These are phyloP conservation scores for Hirtodrosophila alboralis DNA, from an alignment of 2,888 invertebrate genomes.

Conservation along the genomic window DNA sequence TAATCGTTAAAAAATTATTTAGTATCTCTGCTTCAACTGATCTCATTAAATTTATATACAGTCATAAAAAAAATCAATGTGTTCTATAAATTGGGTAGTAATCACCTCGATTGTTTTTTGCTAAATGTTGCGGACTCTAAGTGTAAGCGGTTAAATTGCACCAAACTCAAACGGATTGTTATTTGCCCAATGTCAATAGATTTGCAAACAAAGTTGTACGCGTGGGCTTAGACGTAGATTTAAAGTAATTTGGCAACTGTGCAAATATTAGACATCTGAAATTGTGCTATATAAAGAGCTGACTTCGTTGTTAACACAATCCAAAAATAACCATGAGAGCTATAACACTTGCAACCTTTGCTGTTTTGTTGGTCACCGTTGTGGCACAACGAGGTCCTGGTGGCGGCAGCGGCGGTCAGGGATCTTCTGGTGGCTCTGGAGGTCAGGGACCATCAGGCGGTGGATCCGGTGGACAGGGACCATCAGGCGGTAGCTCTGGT, in stretches of 20 bases:
- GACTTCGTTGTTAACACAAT: background rate
- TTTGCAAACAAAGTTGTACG: conserved; percentile 19
- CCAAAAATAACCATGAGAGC: conserved; percentile 40
- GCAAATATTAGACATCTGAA: conserved; percentile 26
- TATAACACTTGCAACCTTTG: conserved; percentile 48
- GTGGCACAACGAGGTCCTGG: conserved; percentile 32
- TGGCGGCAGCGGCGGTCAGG: conserved; percentile 2
- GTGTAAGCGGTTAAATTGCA: conserved; percentile 24
- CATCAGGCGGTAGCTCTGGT: no score
- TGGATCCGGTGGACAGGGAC: no score
- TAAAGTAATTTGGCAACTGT: conserved; percentile 27
- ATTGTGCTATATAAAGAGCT: conserved; percentile 38
- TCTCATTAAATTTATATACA: no score
- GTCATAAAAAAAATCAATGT: no score
- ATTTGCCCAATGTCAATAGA: conserved; percentile 20
- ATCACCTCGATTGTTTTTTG: no score
- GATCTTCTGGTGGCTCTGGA: conserved; percentile 2
- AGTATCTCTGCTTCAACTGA: no score
- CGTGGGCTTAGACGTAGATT: background rate
- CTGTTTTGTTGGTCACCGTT: conserved; percentile 45
- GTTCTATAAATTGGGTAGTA: no score
- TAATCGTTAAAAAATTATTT: no score
- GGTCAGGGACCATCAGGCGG: background rate
- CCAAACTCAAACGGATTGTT: conserved; percentile 13
- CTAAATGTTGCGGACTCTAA: no score